Base-by-base conservation (phyloP, 2,888 invertebrate species). In the Netelia virgata region DNA sequence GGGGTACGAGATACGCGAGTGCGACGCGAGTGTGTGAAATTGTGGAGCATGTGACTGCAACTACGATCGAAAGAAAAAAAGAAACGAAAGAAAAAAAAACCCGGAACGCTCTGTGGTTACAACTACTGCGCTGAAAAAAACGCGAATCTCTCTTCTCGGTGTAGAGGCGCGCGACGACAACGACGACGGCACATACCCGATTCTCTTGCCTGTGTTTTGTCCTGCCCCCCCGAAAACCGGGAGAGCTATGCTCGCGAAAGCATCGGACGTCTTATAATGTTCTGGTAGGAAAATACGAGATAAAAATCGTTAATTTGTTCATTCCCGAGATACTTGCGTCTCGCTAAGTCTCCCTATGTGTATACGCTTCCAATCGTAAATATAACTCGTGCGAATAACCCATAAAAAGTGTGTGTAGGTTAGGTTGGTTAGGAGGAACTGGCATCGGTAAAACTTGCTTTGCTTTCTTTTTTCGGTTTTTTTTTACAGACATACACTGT, bases 371-470 rank as follows among this genome's bases (percentile, higher is more conserved):
- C 36, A 36, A 36, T 36, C 82, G 77, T 86, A 85, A 83, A 86
- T 86, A 81, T 77, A 81, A 82, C 82, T 86, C 77, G 68, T 78
- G 79, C 76, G 82, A 86, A 76, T 79, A 41, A 86, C 72, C 86
- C 78, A 55, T 16, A 57, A 57, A 57, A 57, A 57, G 3, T 9
- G 57, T 57, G 57, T 57, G 89, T 91, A 92, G 92, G 92, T 92
- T 92, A 92, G 92, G 92, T 92, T 92, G 88, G 89, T 88, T 87
- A 86, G 75, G 80, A 74, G 85, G 88, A 88, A 90, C 89, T 91
- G 89, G 89, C 89, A 91, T 91, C 89, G 86, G 89, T 83, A 83
- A 86, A 90, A 87, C 88, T 89, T 87, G 86, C 88, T 90, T 90
- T 90, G 59, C 86, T 86, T 82, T 84, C 79, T 86, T 87, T 75